phyloP scores from a whole-genome alignment of 1,140 invertebrate genomes.

The Drosophila insularis region DNA sequence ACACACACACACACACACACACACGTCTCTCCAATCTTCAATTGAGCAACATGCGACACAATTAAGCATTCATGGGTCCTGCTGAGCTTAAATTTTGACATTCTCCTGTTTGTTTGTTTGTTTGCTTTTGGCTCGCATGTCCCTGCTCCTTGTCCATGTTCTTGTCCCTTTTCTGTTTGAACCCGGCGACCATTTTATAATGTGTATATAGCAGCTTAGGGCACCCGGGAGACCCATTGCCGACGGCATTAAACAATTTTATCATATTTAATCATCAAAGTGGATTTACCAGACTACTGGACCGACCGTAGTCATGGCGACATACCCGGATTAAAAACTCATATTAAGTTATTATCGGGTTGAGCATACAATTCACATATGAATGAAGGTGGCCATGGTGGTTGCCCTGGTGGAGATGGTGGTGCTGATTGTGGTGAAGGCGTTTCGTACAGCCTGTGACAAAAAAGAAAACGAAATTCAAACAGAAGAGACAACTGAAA shows the following conservation, averaged over 20 bases:
- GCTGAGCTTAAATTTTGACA: conserved; percentile 77
- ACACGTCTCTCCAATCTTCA: not conserved
- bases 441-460: not conserved
- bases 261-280: conserved; percentile 82
- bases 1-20: conserved; percentile 6
- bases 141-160: not conserved
- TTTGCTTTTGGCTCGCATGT: not conserved
- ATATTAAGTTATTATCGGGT: conserved; percentile 82
- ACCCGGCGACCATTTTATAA: conserved; percentile 82
- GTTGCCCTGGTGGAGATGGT: conserved; percentile 13
- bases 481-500: conserved; percentile 23
- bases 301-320: conserved; percentile 24
- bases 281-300: conserved; percentile 55
- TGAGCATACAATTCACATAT: conserved; percentile 21
- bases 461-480: too few relatives aligned
- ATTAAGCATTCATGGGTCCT: conserved; percentile 76
- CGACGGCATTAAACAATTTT: conserved; percentile 80
- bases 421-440: conserved; percentile 14
- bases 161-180: conserved; percentile 53
- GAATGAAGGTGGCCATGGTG: conserved; percentile 1
- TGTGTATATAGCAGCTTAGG: conserved; percentile 82
- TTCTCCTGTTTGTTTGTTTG: conserved; percentile 66
- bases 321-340: conserved; percentile 76
- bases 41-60: conserved; percentile 53
- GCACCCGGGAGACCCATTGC: conserved; percentile 71